Evolutionary conservation across 2,797 vertebrate species (phyloP).

Genomic region (Adelosebastes latens): DNA sequence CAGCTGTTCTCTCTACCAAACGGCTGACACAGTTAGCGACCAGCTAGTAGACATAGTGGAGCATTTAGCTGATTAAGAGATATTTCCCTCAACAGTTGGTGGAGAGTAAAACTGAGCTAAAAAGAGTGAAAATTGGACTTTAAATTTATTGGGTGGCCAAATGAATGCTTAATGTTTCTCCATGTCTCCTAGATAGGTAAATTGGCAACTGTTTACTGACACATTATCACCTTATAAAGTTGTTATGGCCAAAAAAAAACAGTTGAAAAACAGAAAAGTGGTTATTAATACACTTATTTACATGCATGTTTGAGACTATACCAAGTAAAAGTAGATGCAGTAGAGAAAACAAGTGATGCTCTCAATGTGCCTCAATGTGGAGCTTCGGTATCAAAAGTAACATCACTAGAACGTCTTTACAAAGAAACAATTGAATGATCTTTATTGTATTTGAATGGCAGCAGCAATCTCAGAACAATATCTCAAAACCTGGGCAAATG

Average conservation of each 20-base stretch:
- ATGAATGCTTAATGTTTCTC: neutral
- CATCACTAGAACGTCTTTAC: neutral
- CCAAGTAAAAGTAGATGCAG: neutral
- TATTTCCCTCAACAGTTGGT: neutral
- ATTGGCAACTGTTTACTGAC: neutral
- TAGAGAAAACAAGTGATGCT: neutral
- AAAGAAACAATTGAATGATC: neutral
- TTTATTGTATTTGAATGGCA: slow-evolving; percentile 21
- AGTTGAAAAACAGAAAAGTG: neutral
- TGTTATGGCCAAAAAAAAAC: too few species aligned
- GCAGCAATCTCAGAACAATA: neutral
- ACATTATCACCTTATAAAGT: too few species aligned
- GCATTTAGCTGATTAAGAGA: neutral
- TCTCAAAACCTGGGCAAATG: neutral
- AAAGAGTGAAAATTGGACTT: neutral
- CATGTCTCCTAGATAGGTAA: neutral
- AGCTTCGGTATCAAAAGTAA: neutral
- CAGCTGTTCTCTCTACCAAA: neutral
- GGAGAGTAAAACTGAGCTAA: neutral
- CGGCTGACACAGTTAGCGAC: neutral
- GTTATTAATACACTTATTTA: neutral
- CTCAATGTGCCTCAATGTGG: neutral
- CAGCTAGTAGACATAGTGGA: neutral
- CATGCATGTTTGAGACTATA: neutral
- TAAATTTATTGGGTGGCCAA: neutral